Evolutionary conservation across 2,797 vertebrate species (phyloP), one percentile per base, ranked within the genome.

Genomic region (Lophius americanus): DNA sequence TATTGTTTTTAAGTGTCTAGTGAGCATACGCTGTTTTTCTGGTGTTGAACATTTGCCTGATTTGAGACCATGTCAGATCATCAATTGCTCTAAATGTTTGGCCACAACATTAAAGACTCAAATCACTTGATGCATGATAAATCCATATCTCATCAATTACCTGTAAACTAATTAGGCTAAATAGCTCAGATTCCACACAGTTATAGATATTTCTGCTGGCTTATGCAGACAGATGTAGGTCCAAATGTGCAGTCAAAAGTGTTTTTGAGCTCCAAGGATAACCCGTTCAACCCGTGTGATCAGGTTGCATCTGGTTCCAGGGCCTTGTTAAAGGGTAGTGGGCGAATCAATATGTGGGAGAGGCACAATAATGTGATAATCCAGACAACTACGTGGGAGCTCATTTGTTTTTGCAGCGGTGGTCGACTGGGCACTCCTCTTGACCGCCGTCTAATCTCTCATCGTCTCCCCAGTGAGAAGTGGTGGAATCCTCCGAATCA

Each of bases 321-420:
- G 56, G 57, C 55, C 78, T 83, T 76, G 87, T 85, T 87, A 70
- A 89, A 88, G 87, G 76, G 83, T 78, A 88, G 83, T 65, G 23
- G 60, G 73, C 81, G 83, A 89, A 92, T 93, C 90, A 84, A 92
- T 92, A 90, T 42, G 48, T 76, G 78, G 87, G 86, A 86, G 82
- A 84, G 86, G 75, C 85, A 71, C 85, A 78, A 83, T 92, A 89
- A 92, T 89, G 88, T 89, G 89, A 91, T 93, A 92, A 93, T 92
- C 92, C 90, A 35, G 61, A 85, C 85, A 79, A 89, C 84, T 87
- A 78, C 81, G 75, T 83, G 79, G 86, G 85, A 90, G 76, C 90
- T 90, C 81, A 85, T 93, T 92, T 92, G 88, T 92, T 93, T 92
- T 90, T 84, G 83, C 87, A 89, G 84, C 7, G 65, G 72, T 78